Base-by-base conservation (phyloP, 2,797 vertebrate genomes). In the Astyanax mexicanus region DNA sequence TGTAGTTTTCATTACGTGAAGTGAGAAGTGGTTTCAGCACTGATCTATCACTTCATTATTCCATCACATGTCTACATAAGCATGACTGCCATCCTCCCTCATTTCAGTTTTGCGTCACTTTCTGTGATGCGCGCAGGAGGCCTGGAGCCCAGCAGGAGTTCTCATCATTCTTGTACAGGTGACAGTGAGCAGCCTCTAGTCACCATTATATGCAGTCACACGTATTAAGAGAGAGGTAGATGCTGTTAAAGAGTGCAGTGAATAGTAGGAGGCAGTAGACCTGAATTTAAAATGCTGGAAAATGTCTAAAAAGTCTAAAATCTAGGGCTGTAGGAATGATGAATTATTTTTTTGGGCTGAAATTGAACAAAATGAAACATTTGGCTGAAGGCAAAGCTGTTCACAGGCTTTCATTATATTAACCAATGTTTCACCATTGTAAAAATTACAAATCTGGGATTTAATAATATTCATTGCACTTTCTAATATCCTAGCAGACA, bases 291-390 rank as follows among this genome's bases (percentile, higher is more conserved):
- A 40, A 51, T 21, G 13, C 9, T 17, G 12, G 11, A 38, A 55
- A 55, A 55, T 29, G 52, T 55, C n/a, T n/a, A n/a, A n/a, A n/a
- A n/a, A n/a, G n/a, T n/a, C 25, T 35, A 72, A 58, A 45, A 38
- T n/a, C n/a, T n/a, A n/a, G n/a, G n/a, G n/a, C n/a, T n/a, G n/a
- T n/a, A n/a, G n/a, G n/a, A n/a, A n/a, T n/a, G n/a, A n/a, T n/a
- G n/a, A n/a, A n/a, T n/a, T n/a, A n/a, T n/a, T n/a, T n/a, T n/a
- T n/a, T n/a, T n/a, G n/a, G n/a, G n/a, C n/a, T n/a, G n/a, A n/a
- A n/a, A n/a, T n/a, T n/a, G n/a, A n/a, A n/a, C n/a, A n/a, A n/a
- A n/a, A n/a, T n/a, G n/a, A n/a, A n/a, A n/a, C n/a, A n/a, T n/a
- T n/a, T n/a, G n/a, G n/a, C n/a, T n/a, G n/a, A n/a, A n/a, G n/a